Percentiles rank a stretch among this genome's conserved stretches.
Evolutionary conservation across 92 coral and sea anemone genomes (phyloP).

Genomic region (Epizoanthus stellaris): DNA sequence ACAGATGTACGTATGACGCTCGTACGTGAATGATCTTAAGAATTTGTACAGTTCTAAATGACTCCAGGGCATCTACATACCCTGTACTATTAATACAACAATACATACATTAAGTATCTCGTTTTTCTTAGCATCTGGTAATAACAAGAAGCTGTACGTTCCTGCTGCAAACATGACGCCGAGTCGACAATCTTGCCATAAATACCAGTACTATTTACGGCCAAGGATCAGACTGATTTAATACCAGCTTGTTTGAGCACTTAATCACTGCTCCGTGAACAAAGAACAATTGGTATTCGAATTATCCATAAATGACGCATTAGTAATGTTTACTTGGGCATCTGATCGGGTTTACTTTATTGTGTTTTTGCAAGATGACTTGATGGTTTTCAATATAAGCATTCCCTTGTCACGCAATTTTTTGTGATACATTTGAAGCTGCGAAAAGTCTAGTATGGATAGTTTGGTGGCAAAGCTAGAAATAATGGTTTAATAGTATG

Average conservation of each 20-base stretch:
- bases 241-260: not conserved
- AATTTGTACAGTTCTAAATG: conserved; percentile 13
- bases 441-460: not conserved
- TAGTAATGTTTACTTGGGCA: conserved; percentile 34
- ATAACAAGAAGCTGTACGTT: conserved; percentile 33
- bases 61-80: not conserved
- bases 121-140: conserved; percentile 45
- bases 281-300: conserved; percentile 43
- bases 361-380: not conserved
- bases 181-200: conserved; percentile 31
- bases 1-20: not conserved
- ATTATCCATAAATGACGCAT: conserved; percentile 41
- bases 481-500: no score
- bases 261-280: conserved; percentile 32
- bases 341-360: conserved; percentile 16
- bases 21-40: conserved; percentile 2
- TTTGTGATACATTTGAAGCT: not conserved
- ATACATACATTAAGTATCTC: conserved; percentile 35
- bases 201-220: not conserved
- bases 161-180: conserved; percentile 33
- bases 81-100: not conserved
- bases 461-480: no score
- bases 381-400: conserved; percentile 6
- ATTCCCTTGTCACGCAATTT: not conserved
- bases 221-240: conserved; percentile 1